Conservation (phyloP, 2,888 invertebrate species). For the Onthophagus sagittarius region DNA sequence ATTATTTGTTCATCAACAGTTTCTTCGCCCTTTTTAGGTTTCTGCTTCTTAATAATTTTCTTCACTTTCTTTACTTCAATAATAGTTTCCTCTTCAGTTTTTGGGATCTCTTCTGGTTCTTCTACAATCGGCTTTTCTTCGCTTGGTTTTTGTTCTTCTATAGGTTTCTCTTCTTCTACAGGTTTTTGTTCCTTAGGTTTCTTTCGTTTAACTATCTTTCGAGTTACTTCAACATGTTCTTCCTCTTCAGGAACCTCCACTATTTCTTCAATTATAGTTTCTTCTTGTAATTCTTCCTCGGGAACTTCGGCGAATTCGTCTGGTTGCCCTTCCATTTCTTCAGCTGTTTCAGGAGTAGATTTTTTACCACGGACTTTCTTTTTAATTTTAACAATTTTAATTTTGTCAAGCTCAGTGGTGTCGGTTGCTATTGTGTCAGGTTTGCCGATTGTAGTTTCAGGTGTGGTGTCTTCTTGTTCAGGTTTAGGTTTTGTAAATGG, state of each 20-base stretch:
- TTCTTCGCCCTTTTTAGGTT: slow-evolving; percentile 28
- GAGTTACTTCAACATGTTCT: neutral
- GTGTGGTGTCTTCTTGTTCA: slow-evolving; percentile 24
- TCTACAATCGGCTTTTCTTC: slow-evolving; percentile 28
- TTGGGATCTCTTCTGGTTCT: neutral
- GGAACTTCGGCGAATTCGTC: slow-evolving; percentile 33
- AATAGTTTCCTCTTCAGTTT: neutral
- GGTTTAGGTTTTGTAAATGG: slow-evolving; percentile 37
- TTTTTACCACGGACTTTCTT: slow-evolving; percentile 30
- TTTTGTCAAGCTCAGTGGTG: slow-evolving; percentile 19
- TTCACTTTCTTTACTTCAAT: slow-evolving; percentile 12
- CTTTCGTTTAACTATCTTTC: slow-evolving; percentile 24
- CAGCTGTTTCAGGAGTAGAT: slow-evolving; percentile 32
- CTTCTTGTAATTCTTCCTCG: slow-evolving; percentile 37
- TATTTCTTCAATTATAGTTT: slow-evolving; percentile 26
- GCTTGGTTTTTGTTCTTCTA: slow-evolving; percentile 8
- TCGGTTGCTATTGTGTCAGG: slow-evolving; percentile 23
- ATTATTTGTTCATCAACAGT: slow-evolving; percentile 29
- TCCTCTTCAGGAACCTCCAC: slow-evolving; percentile 22
- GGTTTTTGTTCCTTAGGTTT: slow-evolving; percentile 29
- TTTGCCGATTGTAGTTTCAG: slow-evolving; percentile 25
- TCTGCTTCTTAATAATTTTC: slow-evolving; percentile 25
- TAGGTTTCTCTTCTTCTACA: slow-evolving; percentile 15
- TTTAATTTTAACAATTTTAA: slow-evolving; percentile 41
- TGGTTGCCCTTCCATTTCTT: slow-evolving; percentile 34